Percentiles rank a stretch among this genome's conserved stretches.
Evolutionary conservation across 2,797 vertebrate species (phyloP).

Genomic region (Yasuhikotakia modesta): DNA sequence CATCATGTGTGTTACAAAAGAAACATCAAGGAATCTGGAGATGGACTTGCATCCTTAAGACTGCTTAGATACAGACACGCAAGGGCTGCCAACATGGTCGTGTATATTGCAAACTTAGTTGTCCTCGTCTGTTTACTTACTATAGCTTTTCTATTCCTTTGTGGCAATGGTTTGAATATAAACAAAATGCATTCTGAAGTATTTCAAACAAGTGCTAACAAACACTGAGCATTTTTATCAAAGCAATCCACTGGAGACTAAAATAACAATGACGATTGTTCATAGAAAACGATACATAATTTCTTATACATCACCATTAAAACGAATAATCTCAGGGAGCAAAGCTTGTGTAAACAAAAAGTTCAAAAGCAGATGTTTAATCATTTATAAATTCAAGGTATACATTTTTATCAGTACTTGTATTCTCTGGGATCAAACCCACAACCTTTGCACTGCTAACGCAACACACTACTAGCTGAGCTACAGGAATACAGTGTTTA

Average conservation of each 20-base stretch:
- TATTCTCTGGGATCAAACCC: too few relatives aligned
- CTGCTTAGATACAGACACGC: too few relatives aligned
- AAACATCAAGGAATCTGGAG: neutral
- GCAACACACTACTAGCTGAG: too few relatives aligned
- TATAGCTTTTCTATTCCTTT: conserved; percentile 1
- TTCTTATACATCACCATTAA: conserved; percentile 7
- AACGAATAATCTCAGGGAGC: too few relatives aligned
- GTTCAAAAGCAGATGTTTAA: neutral
- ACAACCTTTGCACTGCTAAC: too few relatives aligned
- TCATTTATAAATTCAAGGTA: too few relatives aligned
- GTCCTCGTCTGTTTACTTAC: too few relatives aligned
- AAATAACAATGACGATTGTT: conserved; percentile 21
- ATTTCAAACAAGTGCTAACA: neutral
- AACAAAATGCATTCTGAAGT: neutral
- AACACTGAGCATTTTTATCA: conserved; percentile 38
- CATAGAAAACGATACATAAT: conserved; percentile 23
- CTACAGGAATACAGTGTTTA: too few relatives aligned
- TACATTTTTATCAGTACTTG: too few relatives aligned
- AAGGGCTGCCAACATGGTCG: neutral
- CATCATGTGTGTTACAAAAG: neutral
- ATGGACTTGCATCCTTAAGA: neutral
- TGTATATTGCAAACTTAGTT: neutral
- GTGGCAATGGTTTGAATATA: neutral
- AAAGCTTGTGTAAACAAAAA: conserved; percentile 5
- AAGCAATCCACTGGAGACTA: conserved; percentile 31